Conservation (phyloP, 2,113 vertebrate genomes). For the Hiodon tergisus region DNA sequence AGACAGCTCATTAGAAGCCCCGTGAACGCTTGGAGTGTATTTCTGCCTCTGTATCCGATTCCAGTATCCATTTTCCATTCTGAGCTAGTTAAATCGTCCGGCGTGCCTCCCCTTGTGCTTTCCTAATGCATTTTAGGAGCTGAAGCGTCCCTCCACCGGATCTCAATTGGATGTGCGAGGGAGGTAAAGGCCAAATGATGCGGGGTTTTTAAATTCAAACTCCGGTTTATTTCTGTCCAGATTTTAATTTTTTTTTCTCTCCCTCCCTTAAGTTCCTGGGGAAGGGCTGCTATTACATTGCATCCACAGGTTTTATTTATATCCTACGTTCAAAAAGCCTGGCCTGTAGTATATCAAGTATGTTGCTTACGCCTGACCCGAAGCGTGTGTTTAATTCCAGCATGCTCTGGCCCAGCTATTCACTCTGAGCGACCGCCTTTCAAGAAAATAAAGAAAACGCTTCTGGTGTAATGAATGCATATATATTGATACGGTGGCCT, state of each 20-base stretch:
- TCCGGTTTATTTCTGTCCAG: slow-evolving; percentile 11
- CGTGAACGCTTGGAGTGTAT: too few species aligned
- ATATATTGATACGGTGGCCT: too few species aligned
- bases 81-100: not conserved
- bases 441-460: not conserved
- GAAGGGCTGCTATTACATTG: slow-evolving; percentile 20
- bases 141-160: not conserved
- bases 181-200: not conserved
- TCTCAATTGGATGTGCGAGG: not conserved
- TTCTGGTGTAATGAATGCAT: too few species aligned
- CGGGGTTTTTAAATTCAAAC: not conserved
- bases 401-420: slow-evolving; percentile 6
- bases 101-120: not conserved
- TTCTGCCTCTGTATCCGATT: too few species aligned
- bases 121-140: not conserved
- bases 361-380: slow-evolving; percentile 6
- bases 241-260: not conserved
- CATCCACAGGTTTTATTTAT: slow-evolving; percentile 22
- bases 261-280: not conserved
- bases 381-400: slow-evolving; percentile 20
- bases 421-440: not conserved
- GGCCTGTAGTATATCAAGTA: not conserved
- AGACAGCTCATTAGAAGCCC: too few species aligned
- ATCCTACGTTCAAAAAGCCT: slow-evolving; percentile 2
- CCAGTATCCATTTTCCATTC: too few species aligned